Conservation (phyloP, 1,140 invertebrate species). For the Cyrtorhinus lividipennis region DNA sequence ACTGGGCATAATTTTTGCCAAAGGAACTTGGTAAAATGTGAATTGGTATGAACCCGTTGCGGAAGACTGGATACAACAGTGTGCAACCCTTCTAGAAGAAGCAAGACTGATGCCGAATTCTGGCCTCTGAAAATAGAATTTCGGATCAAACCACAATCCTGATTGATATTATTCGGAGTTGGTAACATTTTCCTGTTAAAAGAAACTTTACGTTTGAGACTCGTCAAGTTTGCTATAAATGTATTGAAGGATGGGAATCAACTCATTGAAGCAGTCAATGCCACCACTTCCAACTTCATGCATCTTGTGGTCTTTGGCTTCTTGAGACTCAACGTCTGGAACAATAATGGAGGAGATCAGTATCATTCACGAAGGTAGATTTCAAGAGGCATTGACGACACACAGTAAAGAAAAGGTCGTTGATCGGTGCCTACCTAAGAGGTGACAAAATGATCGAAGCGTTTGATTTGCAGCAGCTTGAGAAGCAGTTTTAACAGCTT, state of each 20-base stretch:
- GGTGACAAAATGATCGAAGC: conserved; percentile 61
- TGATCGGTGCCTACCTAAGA: conserved; percentile 46
- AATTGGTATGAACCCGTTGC: conserved; percentile 61
- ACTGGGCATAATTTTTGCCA: conserved; percentile 87
- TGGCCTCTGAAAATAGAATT: conserved; percentile 31
- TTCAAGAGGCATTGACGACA: no score
- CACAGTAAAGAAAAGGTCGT: no score
- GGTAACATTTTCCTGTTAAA: no score
- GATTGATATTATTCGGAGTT: no score
- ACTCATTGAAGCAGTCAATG: conserved; percentile 76
- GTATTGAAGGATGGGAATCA: conserved; percentile 76
- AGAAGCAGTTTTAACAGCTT: conserved; percentile 63
- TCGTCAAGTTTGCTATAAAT: conserved; percentile 72
- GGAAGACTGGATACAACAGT: conserved; percentile 69
- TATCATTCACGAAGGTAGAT: no score
- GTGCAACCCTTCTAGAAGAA: conserved; percentile 72
- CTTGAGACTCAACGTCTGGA: conserved; percentile 60
- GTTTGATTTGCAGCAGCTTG: conserved; percentile 70
- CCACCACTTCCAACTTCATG: conserved; percentile 44
- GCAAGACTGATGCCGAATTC: conserved; percentile 31
- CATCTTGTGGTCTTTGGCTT: conserved; percentile 43
- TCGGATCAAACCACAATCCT: no score
- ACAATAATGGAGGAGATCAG: conserved; percentile 22
- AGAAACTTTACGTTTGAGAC: conserved; percentile 47
- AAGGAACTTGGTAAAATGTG: conserved; percentile 68